Evolutionary conservation across 2,888 invertebrate species (phyloP).

Genomic region (Tetragnatha montana): DNA sequence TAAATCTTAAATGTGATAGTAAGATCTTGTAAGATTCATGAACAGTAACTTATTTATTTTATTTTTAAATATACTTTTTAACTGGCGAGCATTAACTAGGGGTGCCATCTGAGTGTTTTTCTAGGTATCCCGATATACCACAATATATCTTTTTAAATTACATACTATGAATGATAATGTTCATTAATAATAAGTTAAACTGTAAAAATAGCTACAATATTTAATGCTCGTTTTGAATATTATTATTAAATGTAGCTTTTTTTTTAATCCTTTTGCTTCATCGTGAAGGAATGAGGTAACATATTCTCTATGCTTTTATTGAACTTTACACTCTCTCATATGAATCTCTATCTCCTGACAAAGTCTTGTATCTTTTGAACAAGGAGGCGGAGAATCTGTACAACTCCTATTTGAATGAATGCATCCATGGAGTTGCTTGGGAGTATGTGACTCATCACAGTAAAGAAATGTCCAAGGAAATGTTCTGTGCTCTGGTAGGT

Average conservation of each 20-base stretch:
- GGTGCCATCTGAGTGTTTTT: no score
- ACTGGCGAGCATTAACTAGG: no score
- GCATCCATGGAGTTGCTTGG: constrained; percentile 54
- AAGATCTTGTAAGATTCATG: no score
- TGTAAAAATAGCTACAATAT: no score
- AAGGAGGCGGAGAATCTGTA: constrained; percentile 27
- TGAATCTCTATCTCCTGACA: background rate
- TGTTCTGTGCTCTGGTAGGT: constrained; percentile 54
- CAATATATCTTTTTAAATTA: no score
- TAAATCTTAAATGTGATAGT: no score
- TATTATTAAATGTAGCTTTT: background rate
- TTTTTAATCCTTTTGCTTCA: constrained; percentile 6
- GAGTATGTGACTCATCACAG: constrained; percentile 42
- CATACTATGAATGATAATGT: no score
- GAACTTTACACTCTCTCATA: background rate
- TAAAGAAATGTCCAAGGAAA: constrained; percentile 47
- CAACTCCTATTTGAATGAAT: constrained; percentile 29
- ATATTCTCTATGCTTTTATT: background rate
- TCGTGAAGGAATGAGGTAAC: constrained; percentile 28
- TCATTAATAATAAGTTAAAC: no score
- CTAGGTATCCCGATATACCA: no score
- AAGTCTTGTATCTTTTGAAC: background rate
- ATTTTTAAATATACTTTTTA: no score
- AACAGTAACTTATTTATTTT: no score
- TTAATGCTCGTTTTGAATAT: no score